Percentiles rank a stretch among this genome's conserved stretches.
Evolutionary conservation across 37 sponge, comb jelly and placozoan genomes (phyloP).

Genomic region (Mnemiopsis leidyi): DNA sequence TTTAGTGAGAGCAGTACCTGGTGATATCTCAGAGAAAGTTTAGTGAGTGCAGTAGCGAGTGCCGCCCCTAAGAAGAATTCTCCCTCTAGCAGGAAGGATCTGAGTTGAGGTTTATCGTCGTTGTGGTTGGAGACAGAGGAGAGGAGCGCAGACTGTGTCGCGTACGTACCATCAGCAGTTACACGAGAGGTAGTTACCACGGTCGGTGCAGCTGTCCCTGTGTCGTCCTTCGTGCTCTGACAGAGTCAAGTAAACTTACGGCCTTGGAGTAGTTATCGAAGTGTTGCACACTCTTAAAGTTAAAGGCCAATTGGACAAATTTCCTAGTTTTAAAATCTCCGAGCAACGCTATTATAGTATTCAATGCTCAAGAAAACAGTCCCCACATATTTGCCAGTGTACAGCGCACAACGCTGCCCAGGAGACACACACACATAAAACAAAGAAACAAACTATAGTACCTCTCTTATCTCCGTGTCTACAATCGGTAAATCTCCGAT

Average conservation of each 20-base stretch:
- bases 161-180: constrained; percentile 95
- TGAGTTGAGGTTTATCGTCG: constrained; percentile 83
- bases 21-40: constrained; percentile 81
- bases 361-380: no score
- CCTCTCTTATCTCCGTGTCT: constrained; percentile 90
- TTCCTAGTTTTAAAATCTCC: no score
- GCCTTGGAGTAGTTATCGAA: no score
- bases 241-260: background rate
- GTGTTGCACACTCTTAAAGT: background rate
- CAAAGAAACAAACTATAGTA: constrained; percentile 1
- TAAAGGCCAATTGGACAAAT: no score
- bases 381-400: no score
- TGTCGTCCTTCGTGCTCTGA: constrained; percentile 26
- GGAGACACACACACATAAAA: no score
- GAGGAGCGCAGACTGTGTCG: constrained; percentile 90
- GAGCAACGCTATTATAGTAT: no score
- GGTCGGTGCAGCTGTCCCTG: background rate
- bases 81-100: constrained; percentile 89
- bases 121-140: constrained; percentile 69
- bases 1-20: background rate
- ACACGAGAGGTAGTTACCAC: constrained; percentile 69
- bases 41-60: constrained; percentile 87
- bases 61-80: constrained; percentile 92
- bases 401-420: no score
- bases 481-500: constrained; percentile 98